These are phyloP conservation scores for Jordanella pulchra DNA, from an alignment of 2,797 vertebrate species.

Conservation along the genomic window DNA sequence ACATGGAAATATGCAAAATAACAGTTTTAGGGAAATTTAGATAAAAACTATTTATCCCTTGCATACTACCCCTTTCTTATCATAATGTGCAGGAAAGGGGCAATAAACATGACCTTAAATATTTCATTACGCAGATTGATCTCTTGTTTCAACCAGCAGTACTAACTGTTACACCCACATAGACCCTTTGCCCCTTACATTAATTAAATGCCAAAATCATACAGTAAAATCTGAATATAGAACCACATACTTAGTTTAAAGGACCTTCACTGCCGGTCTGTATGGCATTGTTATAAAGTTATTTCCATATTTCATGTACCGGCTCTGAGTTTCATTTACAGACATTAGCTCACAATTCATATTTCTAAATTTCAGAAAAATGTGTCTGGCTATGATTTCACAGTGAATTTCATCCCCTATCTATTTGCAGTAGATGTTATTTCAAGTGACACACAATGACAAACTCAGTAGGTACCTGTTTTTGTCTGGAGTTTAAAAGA, in stretches of 20 bases:
- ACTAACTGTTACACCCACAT: background rate
- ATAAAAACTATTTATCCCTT: background rate
- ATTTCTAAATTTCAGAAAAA: background rate
- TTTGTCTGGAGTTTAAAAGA: background rate
- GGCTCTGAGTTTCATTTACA: background rate
- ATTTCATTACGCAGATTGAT: background rate
- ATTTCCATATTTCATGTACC: slow-evolving; percentile 1
- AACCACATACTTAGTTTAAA: slow-evolving; percentile 30
- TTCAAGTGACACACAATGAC: background rate
- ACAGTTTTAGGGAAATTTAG: background rate
- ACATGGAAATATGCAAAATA: background rate
- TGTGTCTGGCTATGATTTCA: background rate
- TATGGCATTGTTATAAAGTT: slow-evolving; percentile 13
- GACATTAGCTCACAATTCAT: background rate
- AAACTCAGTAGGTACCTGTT: background rate
- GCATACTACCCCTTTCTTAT: too few relatives aligned
- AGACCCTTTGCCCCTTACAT: background rate
- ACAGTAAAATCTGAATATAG: slow-evolving; percentile 28
- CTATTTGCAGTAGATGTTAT: background rate
- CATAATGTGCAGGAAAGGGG: too few relatives aligned
- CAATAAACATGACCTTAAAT: too few relatives aligned
- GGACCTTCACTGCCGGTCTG: slow-evolving; percentile 24
- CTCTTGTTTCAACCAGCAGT: background rate
- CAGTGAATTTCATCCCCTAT: background rate
- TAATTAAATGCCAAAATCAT: slow-evolving; percentile 25